phyloP scores from a whole-genome alignment of 2,113 vertebrate species.

The Epinephelus moara region DNA sequence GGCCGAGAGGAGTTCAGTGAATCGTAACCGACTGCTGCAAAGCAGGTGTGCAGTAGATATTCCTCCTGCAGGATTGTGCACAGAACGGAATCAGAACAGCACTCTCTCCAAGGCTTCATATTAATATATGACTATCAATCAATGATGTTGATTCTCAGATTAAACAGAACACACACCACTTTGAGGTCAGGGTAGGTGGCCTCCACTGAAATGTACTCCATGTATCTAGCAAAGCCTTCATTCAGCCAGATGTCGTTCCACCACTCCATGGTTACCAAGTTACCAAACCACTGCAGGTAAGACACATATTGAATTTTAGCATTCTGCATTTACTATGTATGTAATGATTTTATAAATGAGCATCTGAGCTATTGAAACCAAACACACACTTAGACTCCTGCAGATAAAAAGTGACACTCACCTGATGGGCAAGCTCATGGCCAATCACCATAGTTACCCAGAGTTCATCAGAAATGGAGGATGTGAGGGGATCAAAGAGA shows the following conservation, averaged over 20 bases:
- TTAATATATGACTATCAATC: background rate
- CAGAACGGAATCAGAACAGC: slow-evolving; percentile 20
- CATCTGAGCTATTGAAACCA: background rate
- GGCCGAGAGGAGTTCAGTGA: slow-evolving; percentile 86
- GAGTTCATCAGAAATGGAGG: slow-evolving; percentile 78
- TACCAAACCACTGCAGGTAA: slow-evolving; percentile 83
- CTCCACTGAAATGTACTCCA: slow-evolving; percentile 83
- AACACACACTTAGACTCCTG: background rate
- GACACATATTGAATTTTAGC: background rate
- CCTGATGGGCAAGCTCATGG: slow-evolving; percentile 85
- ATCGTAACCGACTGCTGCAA: slow-evolving; percentile 82
- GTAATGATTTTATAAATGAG: background rate
- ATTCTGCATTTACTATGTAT: too few species aligned
- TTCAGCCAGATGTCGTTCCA: slow-evolving; percentile 85
- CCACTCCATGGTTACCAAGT: slow-evolving; percentile 85
- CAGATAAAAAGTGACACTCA: slow-evolving; percentile 17
- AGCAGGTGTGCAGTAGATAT: slow-evolving; percentile 82
- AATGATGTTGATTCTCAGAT: background rate
- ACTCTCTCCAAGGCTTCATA: background rate
- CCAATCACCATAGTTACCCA: slow-evolving; percentile 85
- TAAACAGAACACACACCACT: slow-evolving; percentile 70
- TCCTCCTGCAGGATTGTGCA: slow-evolving; percentile 78
- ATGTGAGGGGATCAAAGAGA: slow-evolving; percentile 80
- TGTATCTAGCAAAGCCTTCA: slow-evolving; percentile 85
- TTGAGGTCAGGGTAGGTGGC: slow-evolving; percentile 79